Base-by-base conservation (phyloP, 2,113 vertebrate species). In the Oreochromis spilurus region DNA sequence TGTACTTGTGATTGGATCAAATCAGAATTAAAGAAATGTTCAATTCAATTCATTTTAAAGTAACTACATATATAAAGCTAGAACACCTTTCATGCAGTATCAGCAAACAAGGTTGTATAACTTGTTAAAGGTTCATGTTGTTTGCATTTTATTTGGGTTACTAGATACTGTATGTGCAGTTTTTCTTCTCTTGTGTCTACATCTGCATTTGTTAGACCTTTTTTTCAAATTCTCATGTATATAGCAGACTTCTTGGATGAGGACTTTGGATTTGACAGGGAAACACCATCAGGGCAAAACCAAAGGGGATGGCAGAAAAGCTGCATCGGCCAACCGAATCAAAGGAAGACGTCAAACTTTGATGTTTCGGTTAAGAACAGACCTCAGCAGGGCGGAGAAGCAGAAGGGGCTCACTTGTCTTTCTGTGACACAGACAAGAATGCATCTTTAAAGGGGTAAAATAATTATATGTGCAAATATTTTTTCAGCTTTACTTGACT, bases 401-500 rank as follows among this genome's bases (percentile, higher is more conserved):
- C 57, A 10, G 95, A 92, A 10, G 91, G 34, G 1, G 79, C 82
- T 79, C 93, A 50, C 19, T 79, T 91, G 2, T 83, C 83, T 65
- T 54, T 91, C 79, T 75, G 36, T 70, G 92, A 95, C 80, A 9
- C 89, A 14, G 91, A 91, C 16, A 91, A 36, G 21, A 75, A 94
- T 65, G 70, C 91, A 36, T 84, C 85, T 48, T 3, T 90, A 48
- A 92, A 90, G 72, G 95, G 96, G 96, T 96, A 94, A 89, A 83
- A 79, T 16, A 50, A 53, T 16, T 65, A 5, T 4, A 70, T 45
- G 8, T 52, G 2, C 17, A 54, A 4, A 14, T 50, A 13, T 34
- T 14, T 17, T 31, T 72, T 52, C 29, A 36, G 19, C 24, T 72
- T 8, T n/a, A n/a, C 6, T 14, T 9, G 4, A 45, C 19, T 38